A percentile compares a stretch with the other conserved stretches of the same genome.
Conservation (phyloP, 1,140 invertebrate species). For the Parapsyche elsis region DNA sequence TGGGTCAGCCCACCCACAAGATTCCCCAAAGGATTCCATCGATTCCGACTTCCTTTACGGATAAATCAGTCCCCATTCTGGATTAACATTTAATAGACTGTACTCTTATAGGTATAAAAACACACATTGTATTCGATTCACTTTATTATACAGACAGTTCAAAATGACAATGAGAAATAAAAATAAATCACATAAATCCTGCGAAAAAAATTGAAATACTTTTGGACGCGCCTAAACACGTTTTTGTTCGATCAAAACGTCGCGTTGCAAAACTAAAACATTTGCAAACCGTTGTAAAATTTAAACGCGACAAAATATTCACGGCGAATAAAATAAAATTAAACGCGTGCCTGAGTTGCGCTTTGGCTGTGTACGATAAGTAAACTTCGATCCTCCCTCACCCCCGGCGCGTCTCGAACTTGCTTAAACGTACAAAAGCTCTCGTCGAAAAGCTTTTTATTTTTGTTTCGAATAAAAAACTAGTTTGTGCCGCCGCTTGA, state of each 20-base stretch:
- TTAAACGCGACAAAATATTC: background rate
- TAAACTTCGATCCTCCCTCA: conserved; percentile 8
- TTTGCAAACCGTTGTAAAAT: background rate
- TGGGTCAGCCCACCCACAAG: conserved; percentile 20
- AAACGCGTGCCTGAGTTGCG: background rate
- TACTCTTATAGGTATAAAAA: conserved; percentile 30
- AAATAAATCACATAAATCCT: too few species aligned
- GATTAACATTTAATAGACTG: conserved; percentile 54
- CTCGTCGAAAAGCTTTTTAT: conserved; percentile 50
- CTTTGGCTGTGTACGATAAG: conserved; percentile 1
- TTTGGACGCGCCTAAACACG: too few species aligned
- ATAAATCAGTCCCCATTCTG: conserved; percentile 47
- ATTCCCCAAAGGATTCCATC: conserved; percentile 40
- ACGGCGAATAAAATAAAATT: too few species aligned
- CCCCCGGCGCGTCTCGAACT: background rate
- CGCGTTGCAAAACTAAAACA: background rate
- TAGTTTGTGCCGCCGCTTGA: conserved; percentile 48
- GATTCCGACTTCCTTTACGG: conserved; percentile 48
- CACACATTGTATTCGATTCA: background rate
- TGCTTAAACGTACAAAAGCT: conserved; percentile 32
- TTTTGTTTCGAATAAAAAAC: conserved; percentile 53
- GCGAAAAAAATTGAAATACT: too few species aligned
- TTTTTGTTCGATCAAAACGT: too few species aligned
- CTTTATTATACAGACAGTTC: conserved; percentile 29
- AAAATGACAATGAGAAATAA: conserved; percentile 4